A percentile compares a stretch with the other conserved stretches of the same genome.
These are phyloP conservation scores for Lampris incognitus DNA, from an alignment of 2,113 vertebrate genomes.

Conservation along the genomic window DNA sequence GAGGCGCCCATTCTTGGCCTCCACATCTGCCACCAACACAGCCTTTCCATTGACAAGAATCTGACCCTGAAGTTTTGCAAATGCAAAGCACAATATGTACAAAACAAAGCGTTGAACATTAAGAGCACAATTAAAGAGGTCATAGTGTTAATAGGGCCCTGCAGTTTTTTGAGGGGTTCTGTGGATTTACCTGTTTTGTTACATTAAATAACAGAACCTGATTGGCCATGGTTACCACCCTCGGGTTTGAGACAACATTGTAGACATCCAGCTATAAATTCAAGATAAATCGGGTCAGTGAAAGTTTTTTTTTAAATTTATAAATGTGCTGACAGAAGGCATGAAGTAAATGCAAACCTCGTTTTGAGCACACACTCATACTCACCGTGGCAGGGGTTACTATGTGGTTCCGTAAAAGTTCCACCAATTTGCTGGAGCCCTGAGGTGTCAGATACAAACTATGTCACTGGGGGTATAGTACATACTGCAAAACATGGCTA, in stretches of 20 bases:
- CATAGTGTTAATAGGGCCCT: too few relatives aligned
- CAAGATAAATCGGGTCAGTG: not conserved
- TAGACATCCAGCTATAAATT: slow-evolving; percentile 86
- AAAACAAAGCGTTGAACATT: not conserved
- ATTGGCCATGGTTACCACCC: slow-evolving; percentile 86
- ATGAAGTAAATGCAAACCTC: not conserved
- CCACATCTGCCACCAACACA: slow-evolving; percentile 86
- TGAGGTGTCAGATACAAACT: slow-evolving; percentile 62
- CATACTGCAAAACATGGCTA: too few relatives aligned
- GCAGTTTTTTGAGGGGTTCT: too few relatives aligned
- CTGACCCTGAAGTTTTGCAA: slow-evolving; percentile 81
- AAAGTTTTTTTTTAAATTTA: too few relatives aligned
- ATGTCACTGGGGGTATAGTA: not conserved
- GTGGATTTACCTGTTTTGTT: slow-evolving; percentile 84
- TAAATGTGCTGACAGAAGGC: not conserved
- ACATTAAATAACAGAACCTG: slow-evolving; percentile 87
- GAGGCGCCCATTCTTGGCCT: slow-evolving; percentile 89
- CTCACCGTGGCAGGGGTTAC: slow-evolving; percentile 83
- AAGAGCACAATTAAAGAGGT: too few relatives aligned
- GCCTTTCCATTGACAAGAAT: slow-evolving; percentile 83
- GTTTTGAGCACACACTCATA: not conserved
- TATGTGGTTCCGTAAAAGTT: slow-evolving; percentile 90
- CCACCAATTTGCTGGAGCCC: slow-evolving; percentile 89
- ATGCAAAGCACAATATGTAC: not conserved
- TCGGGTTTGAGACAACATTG: slow-evolving; percentile 79